A percentile compares a stretch with the other conserved stretches of the same genome.
These are phyloP conservation scores for Rhagophthalmus giganteus DNA, from an alignment of 2,888 invertebrate genomes.

Conservation along the genomic window DNA sequence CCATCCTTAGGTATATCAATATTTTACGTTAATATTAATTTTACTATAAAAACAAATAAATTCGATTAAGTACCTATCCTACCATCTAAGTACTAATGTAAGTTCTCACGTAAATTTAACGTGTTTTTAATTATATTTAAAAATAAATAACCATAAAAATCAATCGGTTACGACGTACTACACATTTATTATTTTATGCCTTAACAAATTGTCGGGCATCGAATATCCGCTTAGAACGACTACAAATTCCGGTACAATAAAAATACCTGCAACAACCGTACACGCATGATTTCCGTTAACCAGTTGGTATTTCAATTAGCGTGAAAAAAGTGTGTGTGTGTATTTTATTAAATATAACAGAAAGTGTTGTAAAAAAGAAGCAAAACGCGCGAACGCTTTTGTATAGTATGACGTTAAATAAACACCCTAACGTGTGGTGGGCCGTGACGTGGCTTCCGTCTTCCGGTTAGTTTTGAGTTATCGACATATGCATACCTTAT, in stretches of 20 bases:
- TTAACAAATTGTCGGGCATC: slow-evolving; percentile 25
- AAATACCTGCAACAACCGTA: slow-evolving; percentile 33
- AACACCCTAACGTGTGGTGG: slow-evolving; percentile 33
- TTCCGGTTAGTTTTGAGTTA: slow-evolving; percentile 32
- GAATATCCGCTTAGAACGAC: slow-evolving; percentile 27
- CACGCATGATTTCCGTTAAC: slow-evolving; percentile 38
- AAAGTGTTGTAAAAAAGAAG: slow-evolving; percentile 22
- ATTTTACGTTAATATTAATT: no score
- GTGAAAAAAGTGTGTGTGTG: slow-evolving; percentile 24
- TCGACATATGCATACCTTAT: slow-evolving; percentile 24
- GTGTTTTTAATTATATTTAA: slow-evolving; percentile 9
- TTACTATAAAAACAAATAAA: no score
- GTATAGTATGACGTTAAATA: slow-evolving; percentile 33
- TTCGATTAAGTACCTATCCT: no score
- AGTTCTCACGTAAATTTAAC: no score
- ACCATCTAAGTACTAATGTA: no score
- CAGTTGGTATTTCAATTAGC: slow-evolving; percentile 41
- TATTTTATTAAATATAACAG: slow-evolving; percentile 28
- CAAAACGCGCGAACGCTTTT: slow-evolving; percentile 38
- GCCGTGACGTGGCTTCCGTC: slow-evolving; percentile 39
- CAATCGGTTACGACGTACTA: slow-evolving; percentile 13
- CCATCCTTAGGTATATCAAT: no score
- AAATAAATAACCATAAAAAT: slow-evolving; percentile 14
- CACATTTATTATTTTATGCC: slow-evolving; percentile 10
- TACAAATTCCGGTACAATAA: slow-evolving; percentile 36